A percentile compares a stretch with the other conserved stretches of the same genome.
These are phyloP conservation scores for Carcina quercana DNA, from an alignment of 2,888 invertebrate species.

Conservation along the genomic window DNA sequence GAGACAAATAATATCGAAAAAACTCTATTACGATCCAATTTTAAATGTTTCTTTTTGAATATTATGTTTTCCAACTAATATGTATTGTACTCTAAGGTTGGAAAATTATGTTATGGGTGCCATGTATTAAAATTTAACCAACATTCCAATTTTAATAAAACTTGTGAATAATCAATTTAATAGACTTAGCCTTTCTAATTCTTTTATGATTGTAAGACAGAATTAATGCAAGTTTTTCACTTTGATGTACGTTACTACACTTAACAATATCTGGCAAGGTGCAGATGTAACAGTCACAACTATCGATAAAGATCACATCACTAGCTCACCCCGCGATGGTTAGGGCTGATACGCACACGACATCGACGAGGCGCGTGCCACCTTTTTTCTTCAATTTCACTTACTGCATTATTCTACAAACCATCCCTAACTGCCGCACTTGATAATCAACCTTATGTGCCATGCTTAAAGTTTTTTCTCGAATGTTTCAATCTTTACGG, in stretches of 20 bases:
- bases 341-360: slow-evolving; percentile 64
- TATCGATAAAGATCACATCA: slow-evolving; percentile 20
- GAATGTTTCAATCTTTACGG: neutral
- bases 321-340: slow-evolving; percentile 52
- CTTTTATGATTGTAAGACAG: neutral
- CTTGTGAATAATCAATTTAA: neutral
- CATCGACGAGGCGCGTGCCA: slow-evolving; percentile 65
- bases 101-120: neutral
- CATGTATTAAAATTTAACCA: neutral
- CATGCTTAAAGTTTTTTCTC: slow-evolving; percentile 7
- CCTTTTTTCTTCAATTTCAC: slow-evolving; percentile 66
- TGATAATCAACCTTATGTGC: slow-evolving; percentile 18
- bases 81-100: no score
- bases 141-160: neutral
- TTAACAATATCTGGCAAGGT: no score
- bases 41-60: no score
- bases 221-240: neutral
- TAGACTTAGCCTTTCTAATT: neutral
- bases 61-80: no score
- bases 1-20: no score
- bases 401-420: slow-evolving; percentile 38
- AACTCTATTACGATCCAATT: no score
- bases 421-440: slow-evolving; percentile 20
- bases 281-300: slow-evolving; percentile 1
- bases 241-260: neutral